These are phyloP conservation scores for Anolis carolinensis DNA, from an alignment of 2,113 vertebrate species.

Conservation along the genomic window DNA sequence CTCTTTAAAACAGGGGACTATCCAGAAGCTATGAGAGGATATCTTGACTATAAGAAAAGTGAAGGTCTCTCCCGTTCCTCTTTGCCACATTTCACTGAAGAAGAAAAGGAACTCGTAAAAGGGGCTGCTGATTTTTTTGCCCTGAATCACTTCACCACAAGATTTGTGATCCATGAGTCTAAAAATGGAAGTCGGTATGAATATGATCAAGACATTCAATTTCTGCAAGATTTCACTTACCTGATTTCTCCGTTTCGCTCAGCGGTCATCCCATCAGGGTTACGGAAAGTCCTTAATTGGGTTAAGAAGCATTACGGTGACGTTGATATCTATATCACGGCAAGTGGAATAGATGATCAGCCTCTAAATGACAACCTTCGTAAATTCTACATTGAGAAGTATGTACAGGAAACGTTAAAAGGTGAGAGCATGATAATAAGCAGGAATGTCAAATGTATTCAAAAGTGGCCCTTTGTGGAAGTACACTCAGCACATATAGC, in stretches of 20 bases:
- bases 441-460: background rate
- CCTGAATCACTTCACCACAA: conserved; percentile 94
- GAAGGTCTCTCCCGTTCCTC: conserved; percentile 68
- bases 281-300: conserved; percentile 86
- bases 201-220: conserved; percentile 77
- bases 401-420: conserved; percentile 90
- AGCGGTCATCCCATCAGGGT: conserved; percentile 87
- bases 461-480: background rate
- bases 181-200: conserved; percentile 67
- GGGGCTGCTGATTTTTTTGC: conserved; percentile 89
- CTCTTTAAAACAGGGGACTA: conserved; percentile 85
- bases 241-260: conserved; percentile 78
- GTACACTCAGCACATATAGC: no score
- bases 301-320: conserved; percentile 82
- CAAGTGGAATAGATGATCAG: conserved; percentile 89
- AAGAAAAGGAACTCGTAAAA: conserved; percentile 79
- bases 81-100: conserved; percentile 79
- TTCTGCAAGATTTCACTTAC: conserved; percentile 86
- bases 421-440: conserved; percentile 72
- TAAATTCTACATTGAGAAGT: conserved; percentile 84
- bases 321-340: conserved; percentile 85
- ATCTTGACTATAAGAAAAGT: conserved; percentile 73
- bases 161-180: conserved; percentile 79
- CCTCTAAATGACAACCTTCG: conserved; percentile 80
- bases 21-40: conserved; percentile 78